Conservation (phyloP, 2,888 invertebrate genomes). For the Polietes domitor region DNA sequence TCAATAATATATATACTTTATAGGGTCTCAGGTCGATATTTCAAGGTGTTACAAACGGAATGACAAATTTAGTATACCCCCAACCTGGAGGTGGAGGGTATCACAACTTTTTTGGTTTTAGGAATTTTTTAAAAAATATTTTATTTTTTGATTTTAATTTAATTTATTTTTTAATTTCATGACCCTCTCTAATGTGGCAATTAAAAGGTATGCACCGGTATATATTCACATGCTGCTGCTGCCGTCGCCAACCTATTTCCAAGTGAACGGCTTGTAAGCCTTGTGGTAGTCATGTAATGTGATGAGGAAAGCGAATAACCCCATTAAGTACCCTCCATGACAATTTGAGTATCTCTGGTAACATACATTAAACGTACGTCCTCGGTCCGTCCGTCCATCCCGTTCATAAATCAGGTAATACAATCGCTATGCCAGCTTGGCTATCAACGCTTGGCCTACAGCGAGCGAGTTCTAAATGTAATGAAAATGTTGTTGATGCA, state of each 20-base stretch:
- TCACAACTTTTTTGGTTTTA: no score
- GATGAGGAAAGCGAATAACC: neutral
- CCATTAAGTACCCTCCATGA: neutral
- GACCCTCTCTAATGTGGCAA: no score
- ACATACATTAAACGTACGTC: neutral
- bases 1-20: no score
- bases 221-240: neutral
- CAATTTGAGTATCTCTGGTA: neutral
- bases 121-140: no score
- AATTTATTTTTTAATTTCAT: no score
- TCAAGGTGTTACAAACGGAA: no score
- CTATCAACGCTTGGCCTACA: neutral
- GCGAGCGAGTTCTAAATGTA: neutral
- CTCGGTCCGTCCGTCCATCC: neutral
- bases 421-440: neutral
- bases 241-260: neutral
- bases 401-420: conserved; percentile 5
- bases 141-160: no score
- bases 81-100: no score
- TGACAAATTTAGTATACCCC: no score
- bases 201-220: neutral
- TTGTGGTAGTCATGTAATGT: neutral
- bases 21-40: no score
- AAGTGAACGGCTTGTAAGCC: neutral
- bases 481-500: neutral